Base-by-base conservation (phyloP, 2,113 vertebrate species). In the Poecile atricapillus region DNA sequence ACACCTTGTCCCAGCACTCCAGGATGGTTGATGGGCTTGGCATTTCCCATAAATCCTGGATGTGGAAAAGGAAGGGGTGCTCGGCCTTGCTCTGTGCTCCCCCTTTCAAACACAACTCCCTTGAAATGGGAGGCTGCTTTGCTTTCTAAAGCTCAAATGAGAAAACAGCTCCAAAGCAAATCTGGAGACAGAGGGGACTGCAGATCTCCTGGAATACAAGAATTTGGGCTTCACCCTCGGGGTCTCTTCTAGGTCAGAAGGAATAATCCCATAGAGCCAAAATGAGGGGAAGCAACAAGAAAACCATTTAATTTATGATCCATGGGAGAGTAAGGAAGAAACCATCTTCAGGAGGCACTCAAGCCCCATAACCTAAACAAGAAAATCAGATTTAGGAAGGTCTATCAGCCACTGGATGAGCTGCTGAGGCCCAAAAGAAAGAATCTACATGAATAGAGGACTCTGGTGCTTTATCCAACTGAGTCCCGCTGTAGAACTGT, bases 161-260 rank as follows among this genome's bases (percentile, higher is more conserved):
- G 73, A 60, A 60, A 84, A 60, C 11, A 76, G 63, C 19, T 56
- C 44, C 52, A 87, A 56, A 46, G 43, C 19, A 76, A 77, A 84
- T 14, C 35, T n/a, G 37, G 24, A 23, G 16, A 22, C 53, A 56
- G 15, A 0, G 0, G 35, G 52, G 28, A 13, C 9, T 3, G 2
- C 35, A 62, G 33, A 46, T 4, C 9, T 47, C 15, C 17, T 70
- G 46, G 8, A 49, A 63, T 23, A 43, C 30, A 47, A 65, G 15
- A 12, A 41, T 28, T 46, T 76, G 31, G 16, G 11, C 3, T 55
- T 89, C 37, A 8, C 16, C 35, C 2, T 80, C 28, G 23, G 18
- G 15, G 33, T 82, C 31, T 22, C 18, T 41, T 64, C 46, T 21
- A 44, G 10, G 14, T 50, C 47, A 59, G 47, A 11, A 68, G 6